Conservation (phyloP, 2,888 invertebrate genomes). For the Apotomis capreana region DNA sequence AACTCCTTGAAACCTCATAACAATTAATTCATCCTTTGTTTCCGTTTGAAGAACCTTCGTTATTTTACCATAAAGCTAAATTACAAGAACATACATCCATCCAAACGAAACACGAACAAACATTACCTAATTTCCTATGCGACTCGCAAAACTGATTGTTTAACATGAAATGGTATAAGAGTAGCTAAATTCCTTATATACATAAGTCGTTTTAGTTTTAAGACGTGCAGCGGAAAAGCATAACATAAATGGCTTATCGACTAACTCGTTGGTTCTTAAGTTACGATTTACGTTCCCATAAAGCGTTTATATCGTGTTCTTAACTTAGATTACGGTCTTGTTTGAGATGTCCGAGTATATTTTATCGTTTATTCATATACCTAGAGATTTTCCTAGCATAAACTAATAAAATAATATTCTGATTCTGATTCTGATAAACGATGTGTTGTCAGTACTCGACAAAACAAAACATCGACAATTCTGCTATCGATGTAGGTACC, state of each 20-base stretch:
- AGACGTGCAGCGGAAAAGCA: conserved; percentile 7
- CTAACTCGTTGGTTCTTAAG: conserved; percentile 28
- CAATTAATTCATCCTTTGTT: background rate
- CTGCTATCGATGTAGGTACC: no score
- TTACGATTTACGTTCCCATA: conserved; percentile 26
- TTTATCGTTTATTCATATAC: background rate
- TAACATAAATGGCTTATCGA: conserved; percentile 21
- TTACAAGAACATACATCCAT: conserved; percentile 25
- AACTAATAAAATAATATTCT: no score
- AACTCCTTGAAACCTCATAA: background rate
- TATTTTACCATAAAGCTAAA: conserved; percentile 19
- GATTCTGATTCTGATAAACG: no score
- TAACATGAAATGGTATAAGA: background rate
- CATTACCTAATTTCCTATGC: conserved; percentile 37
- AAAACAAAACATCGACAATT: no score
- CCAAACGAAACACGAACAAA: conserved; percentile 29
- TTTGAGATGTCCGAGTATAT: background rate
- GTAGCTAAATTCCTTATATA: background rate
- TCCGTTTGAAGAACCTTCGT: conserved; percentile 6
- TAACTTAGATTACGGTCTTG: conserved; percentile 11
- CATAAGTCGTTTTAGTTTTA: background rate
- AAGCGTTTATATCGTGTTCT: conserved; percentile 18
- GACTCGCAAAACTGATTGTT: conserved; percentile 4
- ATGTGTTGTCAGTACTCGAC: no score
- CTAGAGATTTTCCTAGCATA: no score